Base-by-base conservation (phyloP, 2,888 invertebrate species). In the Callyntrura sp. region DNA sequence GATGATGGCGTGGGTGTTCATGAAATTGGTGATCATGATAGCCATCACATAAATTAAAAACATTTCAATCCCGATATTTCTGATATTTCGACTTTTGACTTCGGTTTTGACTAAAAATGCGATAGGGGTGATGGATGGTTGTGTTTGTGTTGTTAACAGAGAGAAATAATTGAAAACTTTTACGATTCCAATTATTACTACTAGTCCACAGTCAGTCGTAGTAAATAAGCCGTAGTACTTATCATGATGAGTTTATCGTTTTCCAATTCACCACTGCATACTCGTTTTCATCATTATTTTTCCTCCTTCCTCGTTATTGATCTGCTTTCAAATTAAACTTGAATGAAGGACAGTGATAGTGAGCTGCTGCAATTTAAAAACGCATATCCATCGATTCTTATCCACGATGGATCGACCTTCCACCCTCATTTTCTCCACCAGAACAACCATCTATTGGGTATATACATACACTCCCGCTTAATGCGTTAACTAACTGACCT, bases 1-100 rank as follows among this genome's bases (percentile, higher is more conserved):
- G n/a, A 78, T 78, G 28, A 35, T 35, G 35, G 78, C 57, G 55
- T 28, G 78, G 78, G 78, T 35, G 78, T 14, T 73, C 45, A 2
- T 51, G 5, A 14, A 35, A 51, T 78, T 17, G 55, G 28, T 12
- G 14, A 60, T 62, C 43, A 35, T 12, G 14, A 60, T 62, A 62
- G 6, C 81, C 62, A 62, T 81, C 62, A 14, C 12, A 12, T 62
- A 81, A 81, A 81, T 81, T 25, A 35, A 79, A n/a, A 79, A 43
- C 23, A 48, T 51, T 25, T 45, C 81, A 62, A 43, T 81, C 62
- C 62, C 81, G 43, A 81, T 81, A 60, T 62, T 81, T n/a, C n/a
- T n/a, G n/a, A n/a, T n/a, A n/a, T n/a, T 62, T 60, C 81, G 12
- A 20, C 43, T 43, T 45, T 8, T 35, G n/a, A 81, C 62, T 81